Conservation (phyloP, 1,140 invertebrate species). For the Coelopa frigida region DNA sequence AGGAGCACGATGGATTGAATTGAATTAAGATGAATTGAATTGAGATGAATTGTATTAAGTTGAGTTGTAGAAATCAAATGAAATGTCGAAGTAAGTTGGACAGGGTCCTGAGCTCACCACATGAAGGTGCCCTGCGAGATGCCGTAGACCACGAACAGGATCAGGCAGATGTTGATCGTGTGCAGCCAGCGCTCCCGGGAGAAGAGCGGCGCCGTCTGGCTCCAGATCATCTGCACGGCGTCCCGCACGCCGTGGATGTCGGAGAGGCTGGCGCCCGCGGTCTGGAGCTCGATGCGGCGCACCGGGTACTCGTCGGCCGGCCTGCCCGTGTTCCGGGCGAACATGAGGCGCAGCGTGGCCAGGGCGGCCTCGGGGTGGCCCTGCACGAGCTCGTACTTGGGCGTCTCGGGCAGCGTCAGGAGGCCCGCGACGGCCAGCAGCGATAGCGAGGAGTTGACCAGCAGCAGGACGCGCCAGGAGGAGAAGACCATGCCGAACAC, state of each 20-base stretch:
- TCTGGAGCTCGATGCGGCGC: slow-evolving; percentile 17
- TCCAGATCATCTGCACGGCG: slow-evolving; percentile 43
- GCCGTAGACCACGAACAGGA: slow-evolving; percentile 48
- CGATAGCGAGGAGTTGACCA: slow-evolving; percentile 51
- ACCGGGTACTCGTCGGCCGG: slow-evolving; percentile 26
- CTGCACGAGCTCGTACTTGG: slow-evolving; percentile 63
- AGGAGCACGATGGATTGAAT: neutral
- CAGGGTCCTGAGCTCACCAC: slow-evolving; percentile 39
- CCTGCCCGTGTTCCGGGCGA: slow-evolving; percentile 52
- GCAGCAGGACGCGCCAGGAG: slow-evolving; percentile 60
- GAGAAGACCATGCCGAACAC: slow-evolving; percentile 47
- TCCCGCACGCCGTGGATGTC: slow-evolving; percentile 27
- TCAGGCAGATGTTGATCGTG: slow-evolving; percentile 51
- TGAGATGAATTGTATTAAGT: neutral
- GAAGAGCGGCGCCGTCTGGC: slow-evolving; percentile 48
- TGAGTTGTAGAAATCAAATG: neutral
- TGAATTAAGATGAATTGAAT: neutral
- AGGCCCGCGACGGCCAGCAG: slow-evolving; percentile 49
- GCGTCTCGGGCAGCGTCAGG: slow-evolving; percentile 62
- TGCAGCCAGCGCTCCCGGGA: slow-evolving; percentile 47
- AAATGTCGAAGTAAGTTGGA: neutral
- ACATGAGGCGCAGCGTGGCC: slow-evolving; percentile 53
- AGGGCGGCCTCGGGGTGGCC: slow-evolving; percentile 55
- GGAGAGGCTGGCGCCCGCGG: slow-evolving; percentile 21
- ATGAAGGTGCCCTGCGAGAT: slow-evolving; percentile 45